Percentiles rank a stretch among this genome's conserved stretches.
Conservation (phyloP, 2,888 invertebrate genomes). For the Asteroscopus sphinx region DNA sequence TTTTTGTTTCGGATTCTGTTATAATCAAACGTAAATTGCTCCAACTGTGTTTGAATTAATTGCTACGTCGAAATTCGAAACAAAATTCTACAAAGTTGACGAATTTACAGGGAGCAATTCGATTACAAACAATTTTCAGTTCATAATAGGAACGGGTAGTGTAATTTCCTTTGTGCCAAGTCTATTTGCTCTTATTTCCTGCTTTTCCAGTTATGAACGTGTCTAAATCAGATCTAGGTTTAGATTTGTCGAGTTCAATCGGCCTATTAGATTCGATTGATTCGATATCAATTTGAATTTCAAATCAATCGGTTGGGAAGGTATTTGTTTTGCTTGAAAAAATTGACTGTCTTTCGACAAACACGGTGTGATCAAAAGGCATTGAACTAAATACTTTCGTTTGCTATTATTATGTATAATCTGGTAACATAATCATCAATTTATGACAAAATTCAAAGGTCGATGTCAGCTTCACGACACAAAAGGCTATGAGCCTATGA, state of each 20-base stretch:
- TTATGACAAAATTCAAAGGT: constrained; percentile 4
- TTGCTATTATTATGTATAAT: constrained; percentile 2
- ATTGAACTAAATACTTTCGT: constrained; percentile 8
- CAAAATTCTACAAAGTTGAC: constrained; percentile 28
- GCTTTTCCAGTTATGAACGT: constrained; percentile 69
- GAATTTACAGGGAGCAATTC: constrained; percentile 34
- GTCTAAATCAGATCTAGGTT: constrained; percentile 64
- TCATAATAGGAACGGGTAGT: constrained; percentile 63
- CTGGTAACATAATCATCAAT: constrained; percentile 8
- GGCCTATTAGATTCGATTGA: constrained; percentile 41
- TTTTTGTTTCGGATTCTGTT: constrained; percentile 40
- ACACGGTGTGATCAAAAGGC: constrained; percentile 22
- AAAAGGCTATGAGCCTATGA: constrained; percentile 30
- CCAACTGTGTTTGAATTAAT: constrained; percentile 29
- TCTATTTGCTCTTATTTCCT: constrained; percentile 76
- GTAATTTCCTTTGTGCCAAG: constrained; percentile 81
- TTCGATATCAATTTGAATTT: constrained; percentile 51
- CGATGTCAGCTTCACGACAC: too few species aligned
- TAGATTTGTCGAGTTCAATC: constrained; percentile 51
- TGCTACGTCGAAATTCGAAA: constrained; percentile 29
- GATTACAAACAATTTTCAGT: constrained; percentile 54
- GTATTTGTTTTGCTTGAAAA: constrained; percentile 53
- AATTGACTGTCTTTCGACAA: constrained; percentile 39
- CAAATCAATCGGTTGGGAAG: constrained; percentile 50
- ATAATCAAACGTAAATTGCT: constrained; percentile 34